Percentiles rank a stretch among this genome's conserved stretches.
Conservation (phyloP, 2,888 invertebrate species). For the Vannuccia rotundouncinata region DNA sequence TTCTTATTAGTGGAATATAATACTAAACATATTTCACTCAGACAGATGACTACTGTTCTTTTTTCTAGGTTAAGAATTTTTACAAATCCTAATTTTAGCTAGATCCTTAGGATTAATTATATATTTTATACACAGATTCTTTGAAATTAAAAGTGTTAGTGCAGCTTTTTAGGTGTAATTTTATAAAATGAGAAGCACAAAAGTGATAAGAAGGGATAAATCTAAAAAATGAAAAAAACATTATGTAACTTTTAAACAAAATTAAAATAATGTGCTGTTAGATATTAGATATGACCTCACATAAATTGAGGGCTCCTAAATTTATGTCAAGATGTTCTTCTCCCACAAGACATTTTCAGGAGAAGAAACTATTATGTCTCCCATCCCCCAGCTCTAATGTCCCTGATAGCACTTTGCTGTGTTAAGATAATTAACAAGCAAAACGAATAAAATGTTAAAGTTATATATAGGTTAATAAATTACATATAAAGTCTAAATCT, state of each 20-base stretch:
- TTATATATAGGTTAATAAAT: too few species aligned
- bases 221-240: neutral
- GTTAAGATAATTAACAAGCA: too few species aligned
- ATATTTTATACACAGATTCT: neutral
- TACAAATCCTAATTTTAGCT: neutral
- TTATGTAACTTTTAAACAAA: neutral
- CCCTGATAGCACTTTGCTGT: too few species aligned
- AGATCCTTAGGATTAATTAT: neutral
- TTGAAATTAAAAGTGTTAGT: neutral
- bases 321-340: neutral
- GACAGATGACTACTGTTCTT: too few species aligned
- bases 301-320: neutral
- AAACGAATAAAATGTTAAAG: too few species aligned
- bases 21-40: too few species aligned
- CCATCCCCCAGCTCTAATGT: too few species aligned
- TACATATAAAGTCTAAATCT: too few species aligned
- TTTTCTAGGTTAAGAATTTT: neutral
- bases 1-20: too few species aligned
- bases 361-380: neutral
- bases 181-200: neutral
- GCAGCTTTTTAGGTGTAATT: neutral
- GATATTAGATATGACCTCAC: neutral
- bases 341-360: neutral
- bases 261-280: neutral
- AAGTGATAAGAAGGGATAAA: neutral